Evolutionary conservation across 2,113 vertebrate genomes (phyloP).

Genomic region (Takifugu bimaculatus): DNA sequence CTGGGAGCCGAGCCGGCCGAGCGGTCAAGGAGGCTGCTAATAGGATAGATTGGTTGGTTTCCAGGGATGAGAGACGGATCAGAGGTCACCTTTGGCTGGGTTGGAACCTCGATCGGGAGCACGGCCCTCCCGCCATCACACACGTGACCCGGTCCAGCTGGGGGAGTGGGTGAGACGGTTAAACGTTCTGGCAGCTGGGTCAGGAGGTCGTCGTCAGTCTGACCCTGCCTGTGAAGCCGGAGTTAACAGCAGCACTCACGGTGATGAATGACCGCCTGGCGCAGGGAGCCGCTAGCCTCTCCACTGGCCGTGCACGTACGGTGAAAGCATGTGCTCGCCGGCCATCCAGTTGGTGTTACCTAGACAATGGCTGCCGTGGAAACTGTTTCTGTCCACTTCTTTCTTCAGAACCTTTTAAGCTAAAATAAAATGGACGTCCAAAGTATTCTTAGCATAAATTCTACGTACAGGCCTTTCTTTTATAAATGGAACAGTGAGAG

Average conservation of each 20-base stretch:
- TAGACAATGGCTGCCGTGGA: too few relatives aligned
- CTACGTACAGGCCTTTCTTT: not conserved
- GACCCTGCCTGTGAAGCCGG: constrained; percentile 42
- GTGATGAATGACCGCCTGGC: constrained; percentile 58
- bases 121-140: constrained; percentile 3
- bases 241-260: constrained; percentile 26
- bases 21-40: constrained; percentile 8
- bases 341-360: too few relatives aligned
- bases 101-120: constrained; percentile 16
- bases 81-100: constrained; percentile 35
- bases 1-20: not conserved
- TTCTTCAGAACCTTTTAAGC: too few relatives aligned
- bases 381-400: too few relatives aligned
- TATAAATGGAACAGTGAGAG: not conserved
- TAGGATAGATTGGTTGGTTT: constrained; percentile 24
- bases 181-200: constrained; percentile 55
- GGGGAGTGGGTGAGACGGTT: constrained; percentile 31
- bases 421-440: too few relatives aligned
- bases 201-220: constrained; percentile 17
- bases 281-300: constrained; percentile 25
- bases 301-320: constrained; percentile 1
- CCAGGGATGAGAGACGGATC: constrained; percentile 23
- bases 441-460: too few relatives aligned
- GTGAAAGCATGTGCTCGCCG: not conserved
- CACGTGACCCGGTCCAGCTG: not conserved